A percentile compares a stretch with the other conserved stretches of the same genome.
Conservation (phyloP, 2,113 vertebrate species). For the Variabilichromis moorii region DNA sequence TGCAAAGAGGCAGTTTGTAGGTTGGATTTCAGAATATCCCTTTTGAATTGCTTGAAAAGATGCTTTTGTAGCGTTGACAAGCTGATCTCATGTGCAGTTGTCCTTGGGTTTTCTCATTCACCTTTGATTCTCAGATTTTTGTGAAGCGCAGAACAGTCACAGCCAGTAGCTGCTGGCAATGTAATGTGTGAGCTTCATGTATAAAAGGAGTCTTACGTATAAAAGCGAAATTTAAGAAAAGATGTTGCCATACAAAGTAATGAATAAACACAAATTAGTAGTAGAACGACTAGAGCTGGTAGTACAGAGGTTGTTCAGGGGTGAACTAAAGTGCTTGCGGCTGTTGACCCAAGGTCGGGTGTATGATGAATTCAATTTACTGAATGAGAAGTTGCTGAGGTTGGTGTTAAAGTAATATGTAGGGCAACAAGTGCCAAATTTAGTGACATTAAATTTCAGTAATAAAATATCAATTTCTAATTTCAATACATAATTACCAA, state of each 20-base stretch:
- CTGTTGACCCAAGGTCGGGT: too few relatives aligned
- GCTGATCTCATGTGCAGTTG: neutral
- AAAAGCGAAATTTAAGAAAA: fast-evolving
- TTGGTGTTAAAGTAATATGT: neutral
- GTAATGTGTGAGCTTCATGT: neutral
- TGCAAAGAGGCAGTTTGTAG: neutral
- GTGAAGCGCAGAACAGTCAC: neutral
- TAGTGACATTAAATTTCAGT: neutral
- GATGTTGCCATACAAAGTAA: neutral
- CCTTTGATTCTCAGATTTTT: too few relatives aligned
- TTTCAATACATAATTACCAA: neutral
- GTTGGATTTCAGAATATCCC: neutral
- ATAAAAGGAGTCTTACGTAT: neutral
- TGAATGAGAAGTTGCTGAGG: neutral
- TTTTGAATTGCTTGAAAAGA: neutral
- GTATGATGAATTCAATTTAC: neutral
- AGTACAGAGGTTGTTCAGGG: neutral
- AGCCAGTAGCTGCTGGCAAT: neutral
- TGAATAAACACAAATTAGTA: neutral
- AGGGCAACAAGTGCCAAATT: neutral
- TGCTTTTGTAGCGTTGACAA: neutral
- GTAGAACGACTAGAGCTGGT: neutral
- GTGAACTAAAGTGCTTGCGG: fast-evolving
- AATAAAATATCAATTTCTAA: neutral
- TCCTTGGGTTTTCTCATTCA: neutral